Evolutionary conservation across 2,888 invertebrate species (phyloP).

Genomic region (Resseliella maxima): DNA sequence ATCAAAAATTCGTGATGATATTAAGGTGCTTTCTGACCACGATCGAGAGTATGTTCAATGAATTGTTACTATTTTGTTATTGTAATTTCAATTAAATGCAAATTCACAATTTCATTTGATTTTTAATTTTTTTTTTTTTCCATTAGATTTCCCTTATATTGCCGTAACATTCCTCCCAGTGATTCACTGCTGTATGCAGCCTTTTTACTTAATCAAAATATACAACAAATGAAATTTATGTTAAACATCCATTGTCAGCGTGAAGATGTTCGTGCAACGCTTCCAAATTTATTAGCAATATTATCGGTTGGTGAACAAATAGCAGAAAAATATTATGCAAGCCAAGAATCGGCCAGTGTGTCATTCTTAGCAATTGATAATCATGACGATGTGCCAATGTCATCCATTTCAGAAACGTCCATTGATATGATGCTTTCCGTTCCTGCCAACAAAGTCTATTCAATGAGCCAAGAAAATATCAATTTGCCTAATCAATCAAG

Average conservation of each 20-base stretch:
- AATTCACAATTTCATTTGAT: too few relatives aligned
- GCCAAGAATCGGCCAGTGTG: background rate
- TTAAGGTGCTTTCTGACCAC: slow-evolving; percentile 76
- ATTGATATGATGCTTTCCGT: slow-evolving; percentile 63
- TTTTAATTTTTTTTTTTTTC: slow-evolving; percentile 58
- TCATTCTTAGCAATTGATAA: background rate
- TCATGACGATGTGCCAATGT: slow-evolving; percentile 8
- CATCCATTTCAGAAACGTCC: slow-evolving; percentile 64
- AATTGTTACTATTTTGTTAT: slow-evolving; percentile 54
- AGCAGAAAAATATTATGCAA: background rate
- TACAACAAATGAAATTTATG: slow-evolving; percentile 80
- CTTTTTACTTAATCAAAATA: slow-evolving; percentile 92
- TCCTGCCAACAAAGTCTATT: slow-evolving; percentile 58
- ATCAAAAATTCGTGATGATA: slow-evolving; percentile 82
- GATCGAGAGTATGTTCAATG: slow-evolving; percentile 72
- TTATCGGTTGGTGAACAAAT: background rate
- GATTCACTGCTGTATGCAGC: slow-evolving; percentile 83
- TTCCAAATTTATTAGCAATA: slow-evolving; percentile 63
- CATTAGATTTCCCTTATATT: slow-evolving; percentile 84
- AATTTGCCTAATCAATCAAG: background rate
- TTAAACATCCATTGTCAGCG: slow-evolving; percentile 59
- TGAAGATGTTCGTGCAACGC: slow-evolving; percentile 64
- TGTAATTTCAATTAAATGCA: slow-evolving; percentile 46
- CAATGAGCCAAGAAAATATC: slow-evolving; percentile 3
- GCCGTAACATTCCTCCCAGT: slow-evolving; percentile 64